A percentile compares a stretch with the other conserved stretches of the same genome.
phyloP scores from a whole-genome alignment of 2,113 vertebrate genomes.

The Clinocottus analis region DNA sequence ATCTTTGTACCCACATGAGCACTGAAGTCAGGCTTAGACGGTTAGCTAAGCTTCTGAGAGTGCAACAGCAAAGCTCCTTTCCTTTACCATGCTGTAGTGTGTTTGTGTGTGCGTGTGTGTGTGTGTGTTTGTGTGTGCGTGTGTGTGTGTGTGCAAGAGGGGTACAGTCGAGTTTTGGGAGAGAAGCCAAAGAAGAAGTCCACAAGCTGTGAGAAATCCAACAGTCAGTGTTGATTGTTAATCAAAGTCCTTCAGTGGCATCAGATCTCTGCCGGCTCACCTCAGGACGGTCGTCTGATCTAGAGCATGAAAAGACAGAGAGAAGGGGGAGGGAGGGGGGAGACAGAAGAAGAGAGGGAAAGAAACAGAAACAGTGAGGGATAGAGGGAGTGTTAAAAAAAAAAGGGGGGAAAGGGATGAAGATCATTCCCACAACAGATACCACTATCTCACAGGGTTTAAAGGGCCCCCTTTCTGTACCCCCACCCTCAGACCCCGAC shows the following conservation, averaged over 20 bases:
- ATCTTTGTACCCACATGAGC: constrained; percentile 27
- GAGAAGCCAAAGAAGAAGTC: constrained; percentile 72
- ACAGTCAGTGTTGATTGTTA: constrained; percentile 70
- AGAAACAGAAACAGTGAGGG: constrained; percentile 55
- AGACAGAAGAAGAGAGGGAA: constrained; percentile 18
- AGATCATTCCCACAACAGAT: constrained; percentile 79
- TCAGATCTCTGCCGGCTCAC: constrained; percentile 70
- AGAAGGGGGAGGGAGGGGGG: not conserved
- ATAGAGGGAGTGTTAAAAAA: constrained; percentile 40
- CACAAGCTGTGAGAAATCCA: constrained; percentile 79
- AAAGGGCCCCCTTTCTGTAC: constrained; percentile 78
- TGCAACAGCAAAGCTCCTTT: constrained; percentile 43
- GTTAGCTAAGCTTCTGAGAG: constrained; percentile 48
- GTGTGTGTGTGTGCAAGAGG: not conserved
- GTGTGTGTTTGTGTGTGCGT: constrained; percentile 4
- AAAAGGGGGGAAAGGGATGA: constrained; percentile 62
- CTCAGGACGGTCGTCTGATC: constrained; percentile 77
- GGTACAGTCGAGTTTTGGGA: constrained; percentile 64
- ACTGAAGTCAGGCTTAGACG: constrained; percentile 32
- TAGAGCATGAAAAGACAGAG: constrained; percentile 65
- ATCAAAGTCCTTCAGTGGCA: constrained; percentile 77
- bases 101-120: constrained; percentile 20
- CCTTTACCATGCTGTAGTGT: constrained; percentile 18
- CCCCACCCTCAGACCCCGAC: not conserved
- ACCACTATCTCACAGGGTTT: constrained; percentile 82